Base-by-base conservation (phyloP, 2,113 vertebrate species). In the Pelmatolapia mariae region DNA sequence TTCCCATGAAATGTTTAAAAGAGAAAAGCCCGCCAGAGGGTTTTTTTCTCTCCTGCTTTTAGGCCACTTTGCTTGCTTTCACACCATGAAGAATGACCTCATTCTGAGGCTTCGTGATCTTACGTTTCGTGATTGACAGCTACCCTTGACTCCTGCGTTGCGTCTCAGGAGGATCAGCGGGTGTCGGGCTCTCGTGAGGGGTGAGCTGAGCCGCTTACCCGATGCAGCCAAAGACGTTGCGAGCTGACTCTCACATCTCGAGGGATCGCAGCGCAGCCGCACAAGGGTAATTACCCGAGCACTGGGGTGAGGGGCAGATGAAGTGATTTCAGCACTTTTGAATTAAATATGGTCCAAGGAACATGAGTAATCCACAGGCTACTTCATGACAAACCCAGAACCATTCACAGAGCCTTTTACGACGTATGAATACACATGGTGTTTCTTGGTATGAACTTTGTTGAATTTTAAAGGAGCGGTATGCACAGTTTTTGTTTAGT, bases 331-430 rank as follows among this genome's bases (percentile, higher is more conserved):
- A 85, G 66, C 85, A 90, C 85, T 92, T 93, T 82, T 90, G 71
- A 92, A 94, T 94, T 91, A 90, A 90, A 92, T 90, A 82, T 91
- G 88, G 68, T 87, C 87, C 68, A 90, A 22, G 36, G 66, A 86
- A 54, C 89, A 56, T 5, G 22, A 87, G 92, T 80, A 83, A 91
- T 87, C 82, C 66, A 87, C 76, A 7, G 59, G 56, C 89, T 79
- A 84, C 89, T 79, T 80, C 73, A 13, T 52, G 22, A 61, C 43
- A 16, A 85, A 26, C 59, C 43, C 52, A 7, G 15, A 71, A 24
- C 76, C 79, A 53, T 90, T 86, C 80, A 80, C 4, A n/a, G 53
- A 33, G 43, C 56, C 68, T 47, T 66, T 81, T 22, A 73, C 19
- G 56, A 47, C 13, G 5, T 43, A 61, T 61, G 57, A 83, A 57